These are phyloP conservation scores for Penaeus indicus DNA, from an alignment of 1,140 invertebrate species.

Conservation along the genomic window DNA sequence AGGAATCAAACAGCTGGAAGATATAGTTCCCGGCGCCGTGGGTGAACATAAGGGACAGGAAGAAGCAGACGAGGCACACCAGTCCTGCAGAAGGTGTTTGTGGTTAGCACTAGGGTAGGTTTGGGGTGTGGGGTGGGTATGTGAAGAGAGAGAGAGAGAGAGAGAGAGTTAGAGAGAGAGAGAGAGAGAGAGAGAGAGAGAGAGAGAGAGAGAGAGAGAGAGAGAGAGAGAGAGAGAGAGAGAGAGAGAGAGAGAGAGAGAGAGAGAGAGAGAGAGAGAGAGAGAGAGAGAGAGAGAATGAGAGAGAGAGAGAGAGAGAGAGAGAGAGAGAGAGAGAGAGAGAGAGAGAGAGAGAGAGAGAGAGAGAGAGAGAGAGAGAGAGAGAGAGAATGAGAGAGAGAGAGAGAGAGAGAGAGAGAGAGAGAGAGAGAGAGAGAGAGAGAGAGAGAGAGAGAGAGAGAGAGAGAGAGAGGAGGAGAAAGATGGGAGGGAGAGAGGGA, in stretches of 20 bases:
- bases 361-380: neutral
- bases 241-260: neutral
- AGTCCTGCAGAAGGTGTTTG: slow-evolving; percentile 74
- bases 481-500: neutral
- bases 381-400: neutral
- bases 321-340: neutral
- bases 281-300: neutral
- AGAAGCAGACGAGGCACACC: slow-evolving; percentile 86
- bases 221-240: neutral
- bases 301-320: neutral
- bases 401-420: neutral
- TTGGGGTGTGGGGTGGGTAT: neutral
- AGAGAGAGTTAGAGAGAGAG: neutral
- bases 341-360: neutral
- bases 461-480: neutral
- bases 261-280: neutral
- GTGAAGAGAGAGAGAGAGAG: neutral
- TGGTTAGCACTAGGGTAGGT: neutral
- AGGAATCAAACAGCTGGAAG: slow-evolving; percentile 95
- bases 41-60: slow-evolving; percentile 89
- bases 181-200: neutral
- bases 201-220: neutral
- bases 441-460: neutral
- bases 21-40: slow-evolving; percentile 95
- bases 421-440: neutral